Evolutionary conservation across 2,888 invertebrate genomes (phyloP), one percentile per base, ranked within the genome.

Genomic region (Lomographa bimaculata): DNA sequence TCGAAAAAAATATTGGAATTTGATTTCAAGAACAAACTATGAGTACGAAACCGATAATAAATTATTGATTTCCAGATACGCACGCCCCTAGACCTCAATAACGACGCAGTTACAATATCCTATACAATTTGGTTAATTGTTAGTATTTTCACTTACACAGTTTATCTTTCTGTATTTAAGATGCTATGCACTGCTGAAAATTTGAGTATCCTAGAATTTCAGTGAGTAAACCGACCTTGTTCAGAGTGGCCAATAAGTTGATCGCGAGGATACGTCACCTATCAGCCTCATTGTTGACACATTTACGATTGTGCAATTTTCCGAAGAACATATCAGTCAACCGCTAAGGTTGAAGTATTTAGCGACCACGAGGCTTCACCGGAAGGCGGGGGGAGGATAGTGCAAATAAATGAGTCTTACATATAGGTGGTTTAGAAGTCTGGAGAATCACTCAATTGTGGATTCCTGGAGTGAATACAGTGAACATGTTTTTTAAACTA

Each of bases 331-430:
- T 72, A 79, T 79, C 80, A 72, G 76, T 71, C 75, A 76, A 74
- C 70, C 71, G 84, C 67, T 87, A 89, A 89, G 89, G 87, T 84
- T 89, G 86, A 87, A 87, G 75, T 79, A 80, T 82, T 89, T 89
- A 89, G 89, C 89, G 75, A 70, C 64, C 68, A 71, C 73, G 77
- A 76, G 81, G 77, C 78, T 71, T 67, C 69, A 74, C 71, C 71
- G 76, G 78, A 76, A 75, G 76, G 68, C 85, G 78, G 87, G 84
- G 85, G 87, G 84, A 79, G 81, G 74, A 64, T 79, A 85, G 75
- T 81, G 89, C 78, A 84, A 89, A 89, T 86, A 89, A 74, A 78
- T 82, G 80, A 80, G 60, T 64, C 78, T 81, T 85, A 87, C 86
- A 79, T 86, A 89, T 83, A 89, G 69, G 80, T 80, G 73, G 60